Percentiles rank a stretch among this genome's conserved stretches.
Evolutionary conservation across 2,797 vertebrate species (phyloP).

Genomic region (Schizothorax lantsangensis): DNA sequence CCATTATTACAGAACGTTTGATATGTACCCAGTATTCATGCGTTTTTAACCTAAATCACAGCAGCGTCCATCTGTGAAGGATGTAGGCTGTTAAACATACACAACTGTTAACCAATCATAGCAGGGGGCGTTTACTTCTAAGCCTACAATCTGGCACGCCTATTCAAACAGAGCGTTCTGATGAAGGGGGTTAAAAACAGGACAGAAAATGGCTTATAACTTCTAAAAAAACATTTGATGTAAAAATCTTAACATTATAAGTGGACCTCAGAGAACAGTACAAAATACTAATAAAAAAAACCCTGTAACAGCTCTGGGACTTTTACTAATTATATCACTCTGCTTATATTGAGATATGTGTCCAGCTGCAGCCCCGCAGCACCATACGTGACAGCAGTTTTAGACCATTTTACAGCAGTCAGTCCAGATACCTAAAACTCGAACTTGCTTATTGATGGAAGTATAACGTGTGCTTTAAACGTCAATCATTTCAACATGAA

Average conservation of each 20-base stretch:
- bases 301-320: background rate
- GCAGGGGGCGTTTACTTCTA: background rate
- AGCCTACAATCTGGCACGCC: no score
- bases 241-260: background rate
- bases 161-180: background rate
- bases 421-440: background rate
- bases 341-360: background rate
- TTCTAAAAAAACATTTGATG: background rate
- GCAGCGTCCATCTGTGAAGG: background rate
- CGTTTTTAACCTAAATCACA: background rate
- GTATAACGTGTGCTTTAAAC: background rate
- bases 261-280: background rate
- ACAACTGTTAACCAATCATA: background rate
- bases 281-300: no score
- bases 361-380: background rate
- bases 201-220: background rate
- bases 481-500: background rate
- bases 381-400: background rate
- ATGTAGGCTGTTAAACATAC: background rate
- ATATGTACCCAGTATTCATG: background rate
- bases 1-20: background rate
- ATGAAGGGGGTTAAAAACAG: background rate
- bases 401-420: background rate
- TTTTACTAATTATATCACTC: background rate
- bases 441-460: background rate